phyloP scores from a whole-genome alignment of 2,797 vertebrate genomes.

The Buphagus erythrorhynchus region DNA sequence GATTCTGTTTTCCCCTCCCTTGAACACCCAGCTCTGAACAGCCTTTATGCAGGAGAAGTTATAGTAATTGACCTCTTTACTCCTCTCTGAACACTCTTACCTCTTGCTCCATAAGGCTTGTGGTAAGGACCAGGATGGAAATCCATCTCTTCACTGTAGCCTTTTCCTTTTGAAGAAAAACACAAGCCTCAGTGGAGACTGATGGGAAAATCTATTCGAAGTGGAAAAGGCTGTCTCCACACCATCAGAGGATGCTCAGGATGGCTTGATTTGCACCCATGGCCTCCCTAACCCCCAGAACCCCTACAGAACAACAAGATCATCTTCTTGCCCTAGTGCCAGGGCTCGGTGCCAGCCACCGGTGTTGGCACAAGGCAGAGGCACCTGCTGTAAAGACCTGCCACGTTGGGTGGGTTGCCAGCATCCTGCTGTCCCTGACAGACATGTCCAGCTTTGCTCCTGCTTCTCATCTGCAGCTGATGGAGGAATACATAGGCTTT shows the following conservation, averaged over 20 bases:
- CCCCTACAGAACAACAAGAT: neutral
- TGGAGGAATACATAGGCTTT: neutral
- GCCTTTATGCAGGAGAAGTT: neutral
- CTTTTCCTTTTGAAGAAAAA: neutral
- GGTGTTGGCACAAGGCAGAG: neutral
- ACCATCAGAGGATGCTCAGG: neutral
- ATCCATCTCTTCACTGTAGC: neutral
- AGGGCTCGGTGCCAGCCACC: neutral
- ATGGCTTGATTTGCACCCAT: neutral
- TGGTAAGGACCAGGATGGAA: neutral
- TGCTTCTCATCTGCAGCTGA: neutral
- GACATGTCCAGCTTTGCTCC: neutral
- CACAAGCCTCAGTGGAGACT: neutral
- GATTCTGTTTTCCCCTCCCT: neutral
- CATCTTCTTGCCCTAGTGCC: neutral
- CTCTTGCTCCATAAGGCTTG: neutral
- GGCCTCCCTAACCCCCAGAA: neutral
- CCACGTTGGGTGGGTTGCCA: neutral
- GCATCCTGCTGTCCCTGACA: neutral
- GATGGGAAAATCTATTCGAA: neutral
- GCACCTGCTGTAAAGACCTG: constrained; percentile 1
- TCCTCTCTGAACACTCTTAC: neutral
- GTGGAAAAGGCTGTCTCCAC: neutral
- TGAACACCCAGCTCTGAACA: neutral
- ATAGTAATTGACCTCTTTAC: neutral